Percentiles rank a stretch among this genome's conserved stretches.
These are phyloP conservation scores for Drosophila stalkeri DNA, from an alignment of 2,888 invertebrate species.

Conservation along the genomic window DNA sequence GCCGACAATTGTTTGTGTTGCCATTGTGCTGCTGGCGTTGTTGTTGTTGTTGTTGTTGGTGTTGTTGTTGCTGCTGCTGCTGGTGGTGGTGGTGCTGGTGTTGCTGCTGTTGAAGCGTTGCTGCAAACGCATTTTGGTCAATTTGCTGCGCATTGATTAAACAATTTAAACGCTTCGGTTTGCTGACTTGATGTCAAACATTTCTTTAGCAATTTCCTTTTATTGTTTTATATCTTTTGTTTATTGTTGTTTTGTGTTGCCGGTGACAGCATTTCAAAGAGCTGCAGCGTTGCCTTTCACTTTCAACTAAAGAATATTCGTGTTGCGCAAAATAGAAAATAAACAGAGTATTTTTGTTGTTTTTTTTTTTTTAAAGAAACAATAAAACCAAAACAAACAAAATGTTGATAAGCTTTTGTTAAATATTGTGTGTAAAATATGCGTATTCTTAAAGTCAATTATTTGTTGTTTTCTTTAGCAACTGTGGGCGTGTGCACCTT, in stretches of 20 bases:
- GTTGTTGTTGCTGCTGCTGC: constrained; percentile 11
- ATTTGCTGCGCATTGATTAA: constrained; percentile 43
- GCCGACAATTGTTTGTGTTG: constrained; percentile 39
- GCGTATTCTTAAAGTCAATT: constrained; percentile 24
- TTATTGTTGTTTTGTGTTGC: constrained; percentile 29
- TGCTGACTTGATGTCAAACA: constrained; percentile 23
- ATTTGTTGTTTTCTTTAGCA: constrained; percentile 14
- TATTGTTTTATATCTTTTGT: constrained; percentile 23
- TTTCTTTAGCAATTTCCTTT: constrained; percentile 25
- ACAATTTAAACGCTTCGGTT: constrained; percentile 13
- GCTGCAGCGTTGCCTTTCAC: constrained; percentile 63
- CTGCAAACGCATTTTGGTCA: constrained; percentile 69
- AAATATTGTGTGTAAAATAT: constrained; percentile 15
- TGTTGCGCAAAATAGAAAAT: constrained; percentile 55
- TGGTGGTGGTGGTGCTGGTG: not conserved
- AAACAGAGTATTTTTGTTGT: constrained; percentile 42
- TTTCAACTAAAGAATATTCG: constrained; percentile 68
- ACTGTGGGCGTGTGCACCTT: constrained; percentile 21
- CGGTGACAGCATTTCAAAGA: constrained; percentile 58
- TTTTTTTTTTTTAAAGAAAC: constrained; percentile 23
- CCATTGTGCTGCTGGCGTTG: constrained; percentile 32
- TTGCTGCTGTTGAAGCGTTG: constrained; percentile 54
- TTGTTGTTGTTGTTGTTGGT: constrained; percentile 26
- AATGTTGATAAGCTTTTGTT: constrained; percentile 15
- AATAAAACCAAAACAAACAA: constrained; percentile 29